A percentile compares a stretch with the other conserved stretches of the same genome.
Evolutionary conservation across 2,888 invertebrate species (phyloP).

Genomic region (Drosophila bunnanda): DNA sequence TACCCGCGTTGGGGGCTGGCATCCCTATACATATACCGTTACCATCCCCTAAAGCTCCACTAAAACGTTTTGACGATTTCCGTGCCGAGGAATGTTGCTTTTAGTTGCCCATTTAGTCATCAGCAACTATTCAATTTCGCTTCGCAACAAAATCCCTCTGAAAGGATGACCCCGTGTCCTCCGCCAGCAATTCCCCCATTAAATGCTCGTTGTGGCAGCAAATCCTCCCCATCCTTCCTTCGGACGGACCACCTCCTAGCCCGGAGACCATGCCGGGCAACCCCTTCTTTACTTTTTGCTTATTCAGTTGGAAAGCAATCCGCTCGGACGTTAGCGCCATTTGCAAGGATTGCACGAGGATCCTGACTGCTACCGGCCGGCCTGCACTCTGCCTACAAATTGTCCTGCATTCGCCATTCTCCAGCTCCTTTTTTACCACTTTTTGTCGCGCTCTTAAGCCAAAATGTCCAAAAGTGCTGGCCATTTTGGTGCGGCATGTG

Average conservation of each 20-base stretch:
- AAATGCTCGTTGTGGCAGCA: constrained; percentile 66
- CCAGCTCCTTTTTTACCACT: constrained; percentile 16
- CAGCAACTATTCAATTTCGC: constrained; percentile 63
- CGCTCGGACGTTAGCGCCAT: constrained; percentile 57
- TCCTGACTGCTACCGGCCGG: constrained; percentile 11
- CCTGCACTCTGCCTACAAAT: constrained; percentile 61
- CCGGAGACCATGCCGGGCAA: constrained; percentile 15
- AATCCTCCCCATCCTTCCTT: constrained; percentile 23
- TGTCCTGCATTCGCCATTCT: constrained; percentile 51
- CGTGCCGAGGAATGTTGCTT: constrained; percentile 42
- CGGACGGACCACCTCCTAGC: constrained; percentile 1
- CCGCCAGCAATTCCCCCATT: constrained; percentile 65
- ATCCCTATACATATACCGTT: background rate
- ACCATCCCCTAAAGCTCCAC: constrained; percentile 31
- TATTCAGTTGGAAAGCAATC: constrained; percentile 63
- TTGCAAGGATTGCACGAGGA: constrained; percentile 37
- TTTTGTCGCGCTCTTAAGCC: constrained; percentile 55
- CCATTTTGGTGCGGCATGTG: constrained; percentile 78
- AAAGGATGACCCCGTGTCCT: constrained; percentile 19
- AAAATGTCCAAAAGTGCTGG: constrained; percentile 67
- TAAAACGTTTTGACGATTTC: constrained; percentile 63
- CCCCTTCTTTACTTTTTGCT: constrained; percentile 62
- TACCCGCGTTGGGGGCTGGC: background rate
- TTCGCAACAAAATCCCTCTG: constrained; percentile 44
- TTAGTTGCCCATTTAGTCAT: constrained; percentile 52